Percentiles rank a stretch among this genome's conserved stretches.
Evolutionary conservation across 2,888 invertebrate genomes (phyloP).

Genomic region (Malacosoma neustria): DNA sequence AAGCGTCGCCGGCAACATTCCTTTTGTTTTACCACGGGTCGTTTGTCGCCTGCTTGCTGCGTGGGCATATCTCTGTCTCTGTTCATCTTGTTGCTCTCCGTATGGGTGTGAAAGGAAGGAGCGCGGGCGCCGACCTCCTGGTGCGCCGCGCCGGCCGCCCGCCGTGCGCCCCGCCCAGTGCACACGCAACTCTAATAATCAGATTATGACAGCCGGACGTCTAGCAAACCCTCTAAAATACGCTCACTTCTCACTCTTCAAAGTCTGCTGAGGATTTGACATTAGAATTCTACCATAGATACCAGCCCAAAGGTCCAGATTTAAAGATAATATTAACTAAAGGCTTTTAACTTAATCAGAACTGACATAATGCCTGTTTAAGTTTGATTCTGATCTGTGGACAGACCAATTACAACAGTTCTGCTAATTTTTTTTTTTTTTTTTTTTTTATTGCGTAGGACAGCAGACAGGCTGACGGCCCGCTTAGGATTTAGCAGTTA

Average conservation of each 20-base stretch:
- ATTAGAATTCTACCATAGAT: constrained; percentile 29
- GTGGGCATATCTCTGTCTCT: constrained; percentile 33
- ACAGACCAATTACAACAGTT: too few relatives aligned
- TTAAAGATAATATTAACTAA: background rate
- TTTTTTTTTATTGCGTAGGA: too few relatives aligned
- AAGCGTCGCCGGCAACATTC: constrained; percentile 73
- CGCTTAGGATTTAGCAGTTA: too few relatives aligned
- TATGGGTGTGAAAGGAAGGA: constrained; percentile 40
- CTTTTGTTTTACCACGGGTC: constrained; percentile 75
- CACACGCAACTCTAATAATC: constrained; percentile 63
- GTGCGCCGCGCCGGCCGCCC: constrained; percentile 55
- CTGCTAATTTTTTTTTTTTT: too few relatives aligned
- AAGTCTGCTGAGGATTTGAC: constrained; percentile 43
- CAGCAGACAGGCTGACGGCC: too few relatives aligned
- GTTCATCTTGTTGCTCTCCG: constrained; percentile 10
- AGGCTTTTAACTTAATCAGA: constrained; percentile 10
- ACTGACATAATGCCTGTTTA: constrained; percentile 35
- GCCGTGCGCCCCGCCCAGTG: constrained; percentile 61
- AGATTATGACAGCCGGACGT: constrained; percentile 69
- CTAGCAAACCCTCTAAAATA: constrained; percentile 35
- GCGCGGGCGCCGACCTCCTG: constrained; percentile 71
- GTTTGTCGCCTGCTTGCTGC: constrained; percentile 68
- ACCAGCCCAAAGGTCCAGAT: constrained; percentile 12
- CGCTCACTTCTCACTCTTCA: constrained; percentile 49
- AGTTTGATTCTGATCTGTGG: too few relatives aligned